Evolutionary conservation across 2,113 vertebrate species (phyloP).

Genomic region (Microtus montanus): DNA sequence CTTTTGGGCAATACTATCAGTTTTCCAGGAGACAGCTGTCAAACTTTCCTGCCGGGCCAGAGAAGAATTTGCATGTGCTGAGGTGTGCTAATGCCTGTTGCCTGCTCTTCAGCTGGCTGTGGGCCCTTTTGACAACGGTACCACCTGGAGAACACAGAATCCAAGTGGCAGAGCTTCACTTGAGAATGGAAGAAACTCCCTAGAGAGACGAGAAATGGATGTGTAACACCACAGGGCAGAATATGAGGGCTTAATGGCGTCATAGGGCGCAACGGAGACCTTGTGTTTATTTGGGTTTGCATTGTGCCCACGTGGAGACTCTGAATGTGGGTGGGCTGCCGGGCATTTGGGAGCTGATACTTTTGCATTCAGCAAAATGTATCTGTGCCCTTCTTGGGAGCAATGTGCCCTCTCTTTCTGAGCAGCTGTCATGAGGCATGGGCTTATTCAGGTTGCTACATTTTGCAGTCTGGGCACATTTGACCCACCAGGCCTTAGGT

Average conservation of each 20-base stretch:
- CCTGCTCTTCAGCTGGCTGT: neutral
- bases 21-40: neutral
- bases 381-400: neutral
- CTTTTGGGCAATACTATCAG: neutral
- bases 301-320: neutral
- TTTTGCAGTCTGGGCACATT: neutral
- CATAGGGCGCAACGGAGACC: fast-evolving
- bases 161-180: neutral
- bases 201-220: neutral
- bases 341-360: too few relatives aligned
- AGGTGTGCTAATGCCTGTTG: neutral
- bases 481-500: neutral
- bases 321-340: too few relatives aligned
- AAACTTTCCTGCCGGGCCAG: neutral
- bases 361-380: neutral
- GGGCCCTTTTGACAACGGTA: neutral
- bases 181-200: neutral
- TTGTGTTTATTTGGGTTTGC: neutral
- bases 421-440: neutral
- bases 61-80: neutral
- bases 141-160: neutral
- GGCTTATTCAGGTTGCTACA: too few relatives aligned
- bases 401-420: neutral
- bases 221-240: neutral
- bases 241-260: neutral